phyloP scores from a whole-genome alignment of 2,113 vertebrate genomes.

The Solea solea region DNA sequence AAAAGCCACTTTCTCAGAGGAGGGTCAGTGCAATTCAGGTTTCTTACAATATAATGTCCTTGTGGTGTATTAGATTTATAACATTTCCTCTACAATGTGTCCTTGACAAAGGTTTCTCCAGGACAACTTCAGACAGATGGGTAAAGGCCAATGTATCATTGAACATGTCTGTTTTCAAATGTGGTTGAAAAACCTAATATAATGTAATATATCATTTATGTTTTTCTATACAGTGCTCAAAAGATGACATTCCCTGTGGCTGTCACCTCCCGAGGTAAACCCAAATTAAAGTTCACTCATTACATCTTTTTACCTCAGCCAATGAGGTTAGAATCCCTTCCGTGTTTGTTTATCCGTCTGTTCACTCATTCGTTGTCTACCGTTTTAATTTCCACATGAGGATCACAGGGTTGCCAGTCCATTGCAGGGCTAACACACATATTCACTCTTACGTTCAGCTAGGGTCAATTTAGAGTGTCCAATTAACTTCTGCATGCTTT shows the following conservation, averaged over 20 bases:
- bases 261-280: constrained; percentile 86
- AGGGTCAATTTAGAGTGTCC: too few relatives aligned
- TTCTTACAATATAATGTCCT: background rate
- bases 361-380: too few relatives aligned
- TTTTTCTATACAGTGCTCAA: constrained; percentile 61
- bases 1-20: constrained; percentile 83
- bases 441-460: too few relatives aligned
- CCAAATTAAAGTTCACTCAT: constrained; percentile 26
- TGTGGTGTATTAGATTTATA: background rate
- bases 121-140: constrained; percentile 68
- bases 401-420: too few relatives aligned
- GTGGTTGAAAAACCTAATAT: too few relatives aligned
- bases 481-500: too few relatives aligned
- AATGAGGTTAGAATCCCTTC: too few relatives aligned
- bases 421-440: too few relatives aligned
- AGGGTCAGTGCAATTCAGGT: constrained; percentile 75
- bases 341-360: background rate
- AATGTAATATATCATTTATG: background rate
- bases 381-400: too few relatives aligned
- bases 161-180: too few relatives aligned
- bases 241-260: constrained; percentile 86
- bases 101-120: constrained; percentile 70
- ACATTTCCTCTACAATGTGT: background rate
- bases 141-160: constrained; percentile 51
- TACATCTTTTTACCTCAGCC: background rate